These are phyloP conservation scores for Epizoanthus ramosus DNA, from an alignment of 92 coral and sea anemone genomes.

Conservation along the genomic window DNA sequence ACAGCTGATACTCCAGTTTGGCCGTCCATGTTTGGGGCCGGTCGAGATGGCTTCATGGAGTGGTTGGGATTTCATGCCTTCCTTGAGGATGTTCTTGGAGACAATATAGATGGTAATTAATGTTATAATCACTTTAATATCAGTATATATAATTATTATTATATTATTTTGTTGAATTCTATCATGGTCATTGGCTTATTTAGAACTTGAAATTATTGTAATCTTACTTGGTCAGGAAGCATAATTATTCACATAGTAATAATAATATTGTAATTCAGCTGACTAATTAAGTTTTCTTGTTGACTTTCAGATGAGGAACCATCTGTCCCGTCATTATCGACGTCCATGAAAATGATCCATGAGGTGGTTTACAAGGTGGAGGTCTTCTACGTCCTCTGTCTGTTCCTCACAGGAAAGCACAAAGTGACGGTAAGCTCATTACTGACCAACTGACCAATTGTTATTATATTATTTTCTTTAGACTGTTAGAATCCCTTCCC, in stretches of 20 bases:
- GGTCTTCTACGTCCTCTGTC: conserved; percentile 92
- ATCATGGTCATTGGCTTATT: not conserved
- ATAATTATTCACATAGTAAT: too few relatives aligned
- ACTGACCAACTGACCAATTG: not conserved
- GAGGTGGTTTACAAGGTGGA: conserved; percentile 92
- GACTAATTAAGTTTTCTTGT: not conserved
- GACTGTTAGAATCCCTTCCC: not conserved
- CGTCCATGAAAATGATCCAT: conserved; percentile 80
- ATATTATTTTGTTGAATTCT: too few relatives aligned
- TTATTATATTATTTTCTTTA: not conserved
- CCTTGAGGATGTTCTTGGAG: conserved; percentile 68
- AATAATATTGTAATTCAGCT: too few relatives aligned
- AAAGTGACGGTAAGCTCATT: conserved; percentile 73
- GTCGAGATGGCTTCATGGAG: conserved; percentile 72
- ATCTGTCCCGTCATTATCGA: conserved; percentile 65
- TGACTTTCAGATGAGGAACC: conserved; percentile 56
- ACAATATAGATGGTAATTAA: conserved; percentile 50
- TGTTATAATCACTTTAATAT: not conserved
- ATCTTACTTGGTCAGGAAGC: too few relatives aligned
- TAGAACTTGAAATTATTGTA: not conserved
- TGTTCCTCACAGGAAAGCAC: conserved; percentile 94
- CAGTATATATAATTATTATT: too few relatives aligned
- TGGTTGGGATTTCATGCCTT: conserved; percentile 84
- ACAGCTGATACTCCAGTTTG: conserved; percentile 59
- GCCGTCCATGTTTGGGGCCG: conserved; percentile 64